These are phyloP conservation scores for Coptodon bakossiorum DNA, from an alignment of 2,113 vertebrate genomes.

Conservation along the genomic window DNA sequence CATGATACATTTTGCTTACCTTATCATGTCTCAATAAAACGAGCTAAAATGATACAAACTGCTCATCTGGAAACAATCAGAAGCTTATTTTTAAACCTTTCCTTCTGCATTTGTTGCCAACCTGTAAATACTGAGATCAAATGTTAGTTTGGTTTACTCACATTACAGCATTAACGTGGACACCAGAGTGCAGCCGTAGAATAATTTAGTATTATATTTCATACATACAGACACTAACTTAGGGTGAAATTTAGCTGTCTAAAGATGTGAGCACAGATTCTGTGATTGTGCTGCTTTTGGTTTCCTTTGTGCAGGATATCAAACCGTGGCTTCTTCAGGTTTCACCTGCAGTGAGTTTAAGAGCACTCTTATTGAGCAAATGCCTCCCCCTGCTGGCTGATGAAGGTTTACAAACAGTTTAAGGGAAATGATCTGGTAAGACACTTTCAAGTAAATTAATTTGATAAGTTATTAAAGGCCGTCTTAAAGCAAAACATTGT, in stretches of 20 bases:
- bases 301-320: not conserved
- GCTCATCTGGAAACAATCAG: not conserved
- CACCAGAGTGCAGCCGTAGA: not conserved
- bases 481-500: not conserved
- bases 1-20: rapidly evolving
- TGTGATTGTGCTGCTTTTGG: not conserved
- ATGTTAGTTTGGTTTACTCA: not conserved
- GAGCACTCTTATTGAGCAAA: not conserved
- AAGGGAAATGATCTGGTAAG: rapidly evolving
- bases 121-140: not conserved
- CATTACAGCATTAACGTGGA: rapidly evolving
- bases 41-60: not conserved
- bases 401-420: not conserved
- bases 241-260: not conserved
- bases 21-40: not conserved
- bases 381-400: not conserved
- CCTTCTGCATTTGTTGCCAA: rapidly evolving
- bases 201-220: not conserved
- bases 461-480: not conserved
- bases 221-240: not conserved
- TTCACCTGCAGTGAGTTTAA: not conserved
- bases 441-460: not conserved
- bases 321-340: not conserved
- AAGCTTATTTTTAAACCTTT: not conserved
- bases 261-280: rapidly evolving